Percentiles rank a stretch among this genome's conserved stretches.
Conservation (phyloP, 2,113 vertebrate species). For the Apeltes quadracus region DNA sequence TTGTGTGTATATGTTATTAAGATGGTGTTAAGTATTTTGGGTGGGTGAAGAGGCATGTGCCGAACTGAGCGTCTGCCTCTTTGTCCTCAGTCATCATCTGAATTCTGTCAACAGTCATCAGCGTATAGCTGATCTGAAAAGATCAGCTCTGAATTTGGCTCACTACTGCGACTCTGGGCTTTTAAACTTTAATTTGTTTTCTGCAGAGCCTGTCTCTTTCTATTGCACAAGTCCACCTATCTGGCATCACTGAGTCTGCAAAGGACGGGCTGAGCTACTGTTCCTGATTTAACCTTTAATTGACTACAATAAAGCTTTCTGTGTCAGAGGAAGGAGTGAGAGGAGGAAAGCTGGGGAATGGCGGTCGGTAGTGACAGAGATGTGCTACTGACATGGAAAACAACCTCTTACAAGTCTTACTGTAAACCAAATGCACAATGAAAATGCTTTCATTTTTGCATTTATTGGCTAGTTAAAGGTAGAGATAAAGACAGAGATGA, state of each 20-base stretch:
- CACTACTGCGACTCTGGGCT: constrained; percentile 44
- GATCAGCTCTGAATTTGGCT: constrained; percentile 45
- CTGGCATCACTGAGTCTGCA: constrained; percentile 43
- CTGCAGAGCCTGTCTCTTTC: constrained; percentile 73
- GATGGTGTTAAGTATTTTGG: neutral
- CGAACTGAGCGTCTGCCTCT: constrained; percentile 2
- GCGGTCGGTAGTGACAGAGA: constrained; percentile 15
- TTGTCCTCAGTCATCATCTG: neutral
- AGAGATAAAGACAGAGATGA: neutral
- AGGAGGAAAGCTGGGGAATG: constrained; percentile 6
- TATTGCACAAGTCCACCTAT: constrained; percentile 63
- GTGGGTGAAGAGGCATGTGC: constrained; percentile 11
- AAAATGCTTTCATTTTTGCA: neutral
- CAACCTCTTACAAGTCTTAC: constrained; percentile 12
- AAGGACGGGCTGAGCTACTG: constrained; percentile 57
- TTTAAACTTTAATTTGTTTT: constrained; percentile 82
- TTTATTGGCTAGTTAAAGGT: neutral
- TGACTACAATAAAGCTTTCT: constrained; percentile 74
- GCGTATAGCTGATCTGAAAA: constrained; percentile 32
- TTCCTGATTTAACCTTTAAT: constrained; percentile 81
- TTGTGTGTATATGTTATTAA: constrained; percentile 3
- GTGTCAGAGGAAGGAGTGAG: constrained; percentile 44
- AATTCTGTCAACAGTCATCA: constrained; percentile 32
- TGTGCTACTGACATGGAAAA: constrained; percentile 29
- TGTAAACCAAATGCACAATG: neutral